These are phyloP conservation scores for Anableps anableps DNA, from an alignment of 2,797 vertebrate species.

Conservation along the genomic window DNA sequence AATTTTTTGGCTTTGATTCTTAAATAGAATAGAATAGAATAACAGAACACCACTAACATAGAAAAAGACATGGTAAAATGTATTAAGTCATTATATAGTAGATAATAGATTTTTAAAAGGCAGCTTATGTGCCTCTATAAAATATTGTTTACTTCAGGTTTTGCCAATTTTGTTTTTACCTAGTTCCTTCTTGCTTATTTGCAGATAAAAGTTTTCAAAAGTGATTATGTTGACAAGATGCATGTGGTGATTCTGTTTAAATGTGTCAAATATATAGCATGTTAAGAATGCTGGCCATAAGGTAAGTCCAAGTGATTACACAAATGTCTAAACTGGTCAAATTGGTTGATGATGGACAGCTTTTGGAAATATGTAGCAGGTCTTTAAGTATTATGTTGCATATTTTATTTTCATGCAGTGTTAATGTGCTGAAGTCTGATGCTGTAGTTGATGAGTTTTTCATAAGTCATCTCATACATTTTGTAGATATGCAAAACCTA, in stretches of 20 bases:
- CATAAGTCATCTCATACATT: slow-evolving; percentile 60
- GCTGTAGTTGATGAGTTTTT: slow-evolving; percentile 36
- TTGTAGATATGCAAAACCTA: slow-evolving; percentile 46
- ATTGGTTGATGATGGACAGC: neutral
- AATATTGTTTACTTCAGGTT: neutral
- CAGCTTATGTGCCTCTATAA: neutral
- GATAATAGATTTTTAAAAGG: neutral
- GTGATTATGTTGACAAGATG: neutral
- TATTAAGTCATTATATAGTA: neutral
- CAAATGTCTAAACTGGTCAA: neutral
- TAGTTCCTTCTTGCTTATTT: neutral
- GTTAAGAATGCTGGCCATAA: neutral
- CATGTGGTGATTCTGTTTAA: neutral
- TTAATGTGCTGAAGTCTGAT: slow-evolving; percentile 34
- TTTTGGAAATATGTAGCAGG: slow-evolving; percentile 6
- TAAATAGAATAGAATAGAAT: neutral
- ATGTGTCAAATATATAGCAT: neutral
- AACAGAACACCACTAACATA: no score
- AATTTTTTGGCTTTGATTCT: neutral
- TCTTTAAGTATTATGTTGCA: slow-evolving; percentile 16
- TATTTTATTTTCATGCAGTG: slow-evolving; percentile 41
- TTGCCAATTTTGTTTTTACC: neutral
- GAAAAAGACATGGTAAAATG: neutral
- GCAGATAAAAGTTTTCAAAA: neutral
- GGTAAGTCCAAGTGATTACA: neutral